Evolutionary conservation across 1,140 invertebrate genomes (phyloP), one percentile per base, ranked within the genome.

Genomic region (Hestina assimilis): DNA sequence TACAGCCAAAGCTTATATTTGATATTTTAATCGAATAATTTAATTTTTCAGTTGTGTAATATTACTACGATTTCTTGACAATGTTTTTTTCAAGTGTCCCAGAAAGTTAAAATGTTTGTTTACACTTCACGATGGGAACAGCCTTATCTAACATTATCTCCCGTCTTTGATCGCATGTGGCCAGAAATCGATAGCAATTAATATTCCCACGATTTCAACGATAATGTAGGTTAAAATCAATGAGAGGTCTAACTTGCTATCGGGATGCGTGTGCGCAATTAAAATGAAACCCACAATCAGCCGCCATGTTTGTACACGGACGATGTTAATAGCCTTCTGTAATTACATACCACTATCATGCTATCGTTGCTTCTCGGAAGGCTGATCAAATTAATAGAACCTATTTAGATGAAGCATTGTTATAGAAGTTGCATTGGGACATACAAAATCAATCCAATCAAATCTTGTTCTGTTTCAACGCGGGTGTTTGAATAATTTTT

Each of bases 291-390:
- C 84, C 54, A 79, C 79, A 87, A 87, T 87, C 81, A 87, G 72
- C 80, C 72, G 79, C 84, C 82, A 87, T 87, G 83, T 87, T 87
- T 87, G 84, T 86, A 86, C 79, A 86, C 84, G 83, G 80, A 59
- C 77, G 79, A 83, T 83, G 84, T 86, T 87, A 87, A 87, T 87
- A 83, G 83, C 80, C 59, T 70, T 69, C 72, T 75, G 81, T 87
- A 86, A 87, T 87, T 87, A 86, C 83, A 86, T 79, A 80, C 72
- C 78, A 79, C 76, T 73, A 83, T 84, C 78, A 82, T 84, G 75
- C 70, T 72, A 81, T 79, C 73, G 76, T 73, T 76, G 66, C 72
- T 87, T 87, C 84, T 87, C 76, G 81, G 84, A 87, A 87, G 81
- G 80, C 66, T 83, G 79, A 78, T 83, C 79, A 70, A 81, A 85